These are phyloP conservation scores for Ichneumoninae sp. DNA, from an alignment of 2,888 invertebrate species.

Conservation along the genomic window DNA sequence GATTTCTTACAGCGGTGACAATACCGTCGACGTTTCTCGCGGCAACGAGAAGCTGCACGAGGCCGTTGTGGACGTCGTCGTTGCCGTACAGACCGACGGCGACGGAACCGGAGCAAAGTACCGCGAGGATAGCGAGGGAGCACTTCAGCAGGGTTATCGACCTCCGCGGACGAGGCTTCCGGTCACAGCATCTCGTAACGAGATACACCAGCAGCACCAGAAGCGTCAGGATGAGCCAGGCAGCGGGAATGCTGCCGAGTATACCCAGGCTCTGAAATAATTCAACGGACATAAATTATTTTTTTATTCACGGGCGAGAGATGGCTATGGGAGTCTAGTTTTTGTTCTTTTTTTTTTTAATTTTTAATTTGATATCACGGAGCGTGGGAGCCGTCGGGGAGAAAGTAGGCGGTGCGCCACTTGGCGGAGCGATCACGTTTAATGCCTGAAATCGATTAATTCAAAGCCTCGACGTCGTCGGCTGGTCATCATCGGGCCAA, in stretches of 20 bases:
- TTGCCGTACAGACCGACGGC: slow-evolving; percentile 97
- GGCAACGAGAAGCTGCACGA: slow-evolving; percentile 92
- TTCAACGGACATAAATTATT: slow-evolving; percentile 12
- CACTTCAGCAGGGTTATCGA: slow-evolving; percentile 94
- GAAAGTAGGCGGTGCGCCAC: slow-evolving; percentile 34
- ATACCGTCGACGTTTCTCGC: slow-evolving; percentile 93
- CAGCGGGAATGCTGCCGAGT: slow-evolving; percentile 96
- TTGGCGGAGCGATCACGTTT: slow-evolving; percentile 35
- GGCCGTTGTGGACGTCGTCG: slow-evolving; percentile 96
- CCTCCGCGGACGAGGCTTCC: slow-evolving; percentile 94
- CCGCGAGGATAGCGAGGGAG: slow-evolving; percentile 91
- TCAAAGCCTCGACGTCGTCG: slow-evolving; percentile 38
- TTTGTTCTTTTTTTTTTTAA: not conserved
- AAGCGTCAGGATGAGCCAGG: slow-evolving; percentile 95
- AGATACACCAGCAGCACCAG: slow-evolving; percentile 95
- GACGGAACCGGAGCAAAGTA: slow-evolving; percentile 95
- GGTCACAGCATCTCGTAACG: slow-evolving; percentile 97
- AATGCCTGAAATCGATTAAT: slow-evolving; percentile 58
- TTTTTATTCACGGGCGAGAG: not conserved
- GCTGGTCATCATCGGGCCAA: slow-evolving; percentile 46
- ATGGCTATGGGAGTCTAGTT: not conserved
- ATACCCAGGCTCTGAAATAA: slow-evolving; percentile 95
- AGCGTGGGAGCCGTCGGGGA: slow-evolving; percentile 17
- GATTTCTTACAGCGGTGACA: slow-evolving; percentile 92
- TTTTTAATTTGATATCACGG: not conserved